Evolutionary conservation across 1,140 invertebrate species (phyloP), one percentile per base, ranked within the genome.

Genomic region (Platyura marginata): DNA sequence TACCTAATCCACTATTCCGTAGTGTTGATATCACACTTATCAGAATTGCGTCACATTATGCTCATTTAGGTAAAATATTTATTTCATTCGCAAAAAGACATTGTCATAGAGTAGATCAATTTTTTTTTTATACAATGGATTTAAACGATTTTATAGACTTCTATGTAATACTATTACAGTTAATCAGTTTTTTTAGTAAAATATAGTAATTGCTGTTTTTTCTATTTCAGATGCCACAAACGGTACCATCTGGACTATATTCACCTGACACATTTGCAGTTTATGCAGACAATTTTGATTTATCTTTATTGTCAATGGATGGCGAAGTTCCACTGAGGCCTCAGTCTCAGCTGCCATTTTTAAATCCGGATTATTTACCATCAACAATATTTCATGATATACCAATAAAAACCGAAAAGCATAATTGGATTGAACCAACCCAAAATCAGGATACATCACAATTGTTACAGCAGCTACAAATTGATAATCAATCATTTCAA

Each of bases 171-270:
- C n/a, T n/a, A n/a, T n/a, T n/a, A n/a, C n/a, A n/a, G n/a, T n/a
- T n/a, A n/a, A n/a, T n/a, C n/a, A n/a, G n/a, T n/a, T n/a, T n/a
- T n/a, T n/a, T n/a, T n/a, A n/a, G n/a, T n/a, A n/a, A n/a, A n/a
- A n/a, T n/a, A n/a, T n/a, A n/a, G n/a, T n/a, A n/a, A n/a, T n/a
- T n/a, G n/a, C 25, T 29, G 6, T 29, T 29, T 29, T 13, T 29
- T 55, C 50, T 51, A 40, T 68, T 66, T 23, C 74, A 85, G 81
- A 85, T 85, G 81, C 77, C 80, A 64, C 81, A 85, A 64, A 80
- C 73, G 44, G 79, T 82, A 53, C 80, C 80, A 21, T 70, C 77
- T 46, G 71, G 77, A 49, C 73, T 75, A 59, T 76, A 72, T 55
- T 79, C 76, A 56, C 71, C 75, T 43, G 75, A 79, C 32, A 74